Percentiles rank a stretch among this genome's conserved stretches.
These are phyloP conservation scores for Erethizon dorsatum DNA, from an alignment of 2,797 vertebrate genomes.

Conservation along the genomic window DNA sequence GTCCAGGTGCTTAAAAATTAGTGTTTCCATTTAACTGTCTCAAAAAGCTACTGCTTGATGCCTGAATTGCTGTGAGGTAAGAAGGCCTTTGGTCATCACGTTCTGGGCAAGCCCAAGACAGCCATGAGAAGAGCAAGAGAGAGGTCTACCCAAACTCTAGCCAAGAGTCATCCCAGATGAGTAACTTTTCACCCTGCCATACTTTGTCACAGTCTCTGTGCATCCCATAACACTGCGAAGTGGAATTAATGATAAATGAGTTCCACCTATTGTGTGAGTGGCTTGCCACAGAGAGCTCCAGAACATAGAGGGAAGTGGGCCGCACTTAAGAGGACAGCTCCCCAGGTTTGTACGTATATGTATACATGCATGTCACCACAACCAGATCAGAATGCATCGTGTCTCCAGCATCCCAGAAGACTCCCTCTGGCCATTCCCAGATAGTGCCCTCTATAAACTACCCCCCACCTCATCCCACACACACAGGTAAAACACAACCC, in stretches of 20 bases:
- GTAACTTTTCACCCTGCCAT: neutral
- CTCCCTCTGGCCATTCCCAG: neutral
- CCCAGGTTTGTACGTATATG: neutral
- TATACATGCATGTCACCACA: neutral
- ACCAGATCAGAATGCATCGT: neutral
- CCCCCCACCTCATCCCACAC: rapidly evolving
- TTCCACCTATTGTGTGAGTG: neutral
- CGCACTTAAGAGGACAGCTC: neutral
- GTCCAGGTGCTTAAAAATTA: neutral
- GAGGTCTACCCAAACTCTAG: neutral
- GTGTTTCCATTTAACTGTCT: neutral
- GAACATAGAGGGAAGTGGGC: neutral
- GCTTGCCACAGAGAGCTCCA: neutral
- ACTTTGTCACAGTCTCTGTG: neutral
- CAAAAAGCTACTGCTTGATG: neutral
- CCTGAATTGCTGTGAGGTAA: neutral
- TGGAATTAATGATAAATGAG: neutral
- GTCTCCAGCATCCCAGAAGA: neutral
- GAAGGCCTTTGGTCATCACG: neutral
- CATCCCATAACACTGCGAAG: too few relatives aligned
- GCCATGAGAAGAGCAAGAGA: rapidly evolving
- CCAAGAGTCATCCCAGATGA: neutral
- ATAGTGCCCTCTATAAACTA: neutral
- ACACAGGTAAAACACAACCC: neutral
- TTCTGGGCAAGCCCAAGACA: neutral